Evolutionary conservation across 2,113 vertebrate genomes (phyloP).

Genomic region (Telmatochromis brichardi): DNA sequence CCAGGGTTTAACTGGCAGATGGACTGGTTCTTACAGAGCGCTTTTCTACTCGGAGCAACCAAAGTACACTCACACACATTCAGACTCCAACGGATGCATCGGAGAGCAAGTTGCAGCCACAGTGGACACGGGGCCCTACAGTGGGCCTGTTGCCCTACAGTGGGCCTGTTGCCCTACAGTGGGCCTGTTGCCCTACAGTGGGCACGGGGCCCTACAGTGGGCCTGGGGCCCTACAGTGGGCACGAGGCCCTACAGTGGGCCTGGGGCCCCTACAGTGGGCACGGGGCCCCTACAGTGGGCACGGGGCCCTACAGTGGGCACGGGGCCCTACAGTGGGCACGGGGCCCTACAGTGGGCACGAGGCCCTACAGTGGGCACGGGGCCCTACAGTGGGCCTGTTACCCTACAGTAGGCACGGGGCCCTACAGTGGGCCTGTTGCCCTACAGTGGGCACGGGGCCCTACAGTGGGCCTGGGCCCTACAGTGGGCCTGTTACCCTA

Average conservation of each 20-base stretch:
- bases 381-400: too few relatives aligned
- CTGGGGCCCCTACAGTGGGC: accelerated
- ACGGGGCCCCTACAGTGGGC: too few relatives aligned
- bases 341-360: accelerated
- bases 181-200: too few relatives aligned
- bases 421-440: too few relatives aligned
- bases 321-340: accelerated
- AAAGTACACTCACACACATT: background rate
- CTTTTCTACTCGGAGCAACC: background rate
- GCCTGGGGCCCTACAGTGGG: too few relatives aligned
- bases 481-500: accelerated
- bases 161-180: accelerated
- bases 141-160: accelerated
- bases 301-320: too few relatives aligned
- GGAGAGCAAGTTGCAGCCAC: background rate
- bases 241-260: too few relatives aligned
- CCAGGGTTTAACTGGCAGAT: background rate
- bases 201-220: accelerated
- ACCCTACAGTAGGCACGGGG: accelerated
- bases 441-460: too few relatives aligned
- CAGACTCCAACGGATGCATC: background rate
- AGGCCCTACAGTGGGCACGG: accelerated
- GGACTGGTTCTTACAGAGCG: background rate
- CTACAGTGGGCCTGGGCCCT: too few relatives aligned
- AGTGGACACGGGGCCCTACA: too few relatives aligned